phyloP scores from a whole-genome alignment of 2,113 vertebrate species.

The Psilopsiagon aymara region DNA sequence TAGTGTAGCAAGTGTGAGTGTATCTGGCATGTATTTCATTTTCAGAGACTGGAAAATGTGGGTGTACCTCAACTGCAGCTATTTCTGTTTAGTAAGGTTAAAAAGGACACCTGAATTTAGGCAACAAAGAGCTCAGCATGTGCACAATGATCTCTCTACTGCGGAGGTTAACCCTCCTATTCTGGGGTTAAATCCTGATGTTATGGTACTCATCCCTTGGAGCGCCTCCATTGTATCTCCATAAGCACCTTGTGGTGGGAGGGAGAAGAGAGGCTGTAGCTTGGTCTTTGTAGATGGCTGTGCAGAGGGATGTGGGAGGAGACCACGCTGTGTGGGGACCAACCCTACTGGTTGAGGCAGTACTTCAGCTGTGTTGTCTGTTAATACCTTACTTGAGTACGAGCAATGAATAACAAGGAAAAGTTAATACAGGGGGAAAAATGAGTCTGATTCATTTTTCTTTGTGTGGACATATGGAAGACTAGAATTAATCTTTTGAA shows the following conservation, averaged over 20 bases:
- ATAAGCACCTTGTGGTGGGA: accelerated
- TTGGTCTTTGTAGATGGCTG: neutral
- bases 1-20: neutral
- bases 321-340: neutral
- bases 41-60: neutral
- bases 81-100: neutral
- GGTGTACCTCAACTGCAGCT: neutral
- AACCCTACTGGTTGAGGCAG: accelerated
- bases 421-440: neutral
- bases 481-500: conserved; percentile 46
- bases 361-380: neutral
- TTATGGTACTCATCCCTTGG: neutral
- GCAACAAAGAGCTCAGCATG: neutral
- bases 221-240: neutral
- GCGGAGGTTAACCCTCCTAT: neutral
- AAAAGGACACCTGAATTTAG: neutral
- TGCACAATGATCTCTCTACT: neutral
- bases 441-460: neutral
- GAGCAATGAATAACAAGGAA: neutral
- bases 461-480: neutral
- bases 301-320: neutral
- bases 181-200: neutral
- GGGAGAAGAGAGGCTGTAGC: neutral
- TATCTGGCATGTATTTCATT: neutral
- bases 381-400: neutral